Conservation (phyloP, 1,140 invertebrate genomes). For the Littorina saxatilis region DNA sequence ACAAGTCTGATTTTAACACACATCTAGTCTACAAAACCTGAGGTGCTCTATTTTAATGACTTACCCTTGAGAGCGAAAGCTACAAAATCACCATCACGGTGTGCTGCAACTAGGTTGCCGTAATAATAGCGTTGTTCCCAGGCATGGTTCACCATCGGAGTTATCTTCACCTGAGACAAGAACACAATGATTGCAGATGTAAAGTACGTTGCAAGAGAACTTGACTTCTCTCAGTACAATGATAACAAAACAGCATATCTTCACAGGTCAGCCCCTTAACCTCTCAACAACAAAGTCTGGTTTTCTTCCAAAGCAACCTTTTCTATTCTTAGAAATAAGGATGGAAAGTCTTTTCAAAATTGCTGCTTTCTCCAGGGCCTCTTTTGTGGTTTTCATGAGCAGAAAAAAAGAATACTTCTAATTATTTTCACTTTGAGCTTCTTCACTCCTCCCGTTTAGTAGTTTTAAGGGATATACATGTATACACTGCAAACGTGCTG, state of each 20-base stretch:
- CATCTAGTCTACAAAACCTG: too few species aligned
- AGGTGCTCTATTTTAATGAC: not conserved
- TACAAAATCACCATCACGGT: constrained; percentile 89
- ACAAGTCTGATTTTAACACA: too few species aligned
- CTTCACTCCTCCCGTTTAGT: too few species aligned
- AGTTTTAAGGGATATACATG: constrained; percentile 20
- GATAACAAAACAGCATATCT: too few species aligned
- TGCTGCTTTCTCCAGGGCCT: too few species aligned
- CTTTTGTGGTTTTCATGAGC: too few species aligned
- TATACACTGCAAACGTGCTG: not conserved
- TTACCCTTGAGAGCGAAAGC: constrained; percentile 94
- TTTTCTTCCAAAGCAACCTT: not conserved
- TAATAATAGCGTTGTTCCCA: constrained; percentile 92
- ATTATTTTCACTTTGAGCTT: too few species aligned
- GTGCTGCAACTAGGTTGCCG: constrained; percentile 91
- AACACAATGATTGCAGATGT: constrained; percentile 46
- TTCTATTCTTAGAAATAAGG: not conserved
- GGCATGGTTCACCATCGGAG: constrained; percentile 92
- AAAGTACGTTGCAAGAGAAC: not conserved
- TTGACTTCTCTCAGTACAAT: constrained; percentile 29
- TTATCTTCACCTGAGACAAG: constrained; percentile 90
- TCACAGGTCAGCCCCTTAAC: not conserved
- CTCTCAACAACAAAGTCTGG: not conserved
- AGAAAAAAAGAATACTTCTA: too few species aligned
- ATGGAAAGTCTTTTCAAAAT: not conserved